Evolutionary conservation across 2,797 vertebrate genomes (phyloP), one percentile per base, ranked within the genome.

Genomic region (Oceanodroma leucorhoa): DNA sequence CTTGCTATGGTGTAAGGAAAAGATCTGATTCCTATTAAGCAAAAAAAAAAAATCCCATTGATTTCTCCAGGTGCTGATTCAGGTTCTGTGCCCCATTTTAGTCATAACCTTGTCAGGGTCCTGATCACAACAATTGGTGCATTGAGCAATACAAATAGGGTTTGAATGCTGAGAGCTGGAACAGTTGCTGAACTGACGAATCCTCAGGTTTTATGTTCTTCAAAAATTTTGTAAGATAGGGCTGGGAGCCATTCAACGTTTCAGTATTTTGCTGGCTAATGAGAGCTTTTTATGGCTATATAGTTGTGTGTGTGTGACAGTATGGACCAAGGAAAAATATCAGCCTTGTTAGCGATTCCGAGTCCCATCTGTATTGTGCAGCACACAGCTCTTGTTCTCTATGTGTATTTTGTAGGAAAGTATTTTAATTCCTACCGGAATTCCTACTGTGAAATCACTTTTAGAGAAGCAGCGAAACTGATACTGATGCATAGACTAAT

Each of bases 351-450:
- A 41, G 46, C 3, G 11, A 79, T 41, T 36, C 34, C 21, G 57
- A 69, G 24, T 90, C 70, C 41, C 54, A 83, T 54, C 57, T 80
- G 48, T 65, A 89, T 67, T 89, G 77, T 95, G 77, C 40, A 91
- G 51, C 58, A 76, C 3, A 2, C 8, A 86, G 65, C 38, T 93
- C 41, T 87, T 77, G 36, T 71, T 88, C 61, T 88, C 40, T 66
- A 3, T 61, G 34, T 82, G 43, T 50, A 55, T 93, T 87, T 60
- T 54, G 26, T 40, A 73, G n/a, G 45, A 53, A 89, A 67, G 32
- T 38, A 57, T 89, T 95, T 89, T 87, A 94, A 95, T 87, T 95
- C 93, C 94, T 93, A 26, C 46, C 51, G 84, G 91, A 94, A 92
- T 94, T 96, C 51, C 69, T 84, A 51, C 73, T 93, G n/a, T 90